A percentile compares a stretch with the other conserved stretches of the same genome.
Conservation (phyloP, 37 sponge, comb jelly and placozoan genomes). For the Lycopodina hypogea region DNA sequence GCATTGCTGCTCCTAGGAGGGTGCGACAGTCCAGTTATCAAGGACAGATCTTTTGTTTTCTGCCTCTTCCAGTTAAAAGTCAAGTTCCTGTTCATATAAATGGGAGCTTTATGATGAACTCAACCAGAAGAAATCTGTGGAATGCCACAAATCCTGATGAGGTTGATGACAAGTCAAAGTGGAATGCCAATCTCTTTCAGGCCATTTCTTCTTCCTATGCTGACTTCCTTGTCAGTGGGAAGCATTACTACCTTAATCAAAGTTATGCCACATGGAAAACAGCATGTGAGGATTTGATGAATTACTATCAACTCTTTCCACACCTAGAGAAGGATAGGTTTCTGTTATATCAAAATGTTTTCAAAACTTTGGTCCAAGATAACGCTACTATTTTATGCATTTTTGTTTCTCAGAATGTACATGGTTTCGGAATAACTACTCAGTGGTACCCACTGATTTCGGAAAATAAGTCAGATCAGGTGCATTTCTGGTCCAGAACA, state of each 20-base stretch:
- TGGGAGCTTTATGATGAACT: slow-evolving; percentile 71
- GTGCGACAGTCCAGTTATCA: not conserved
- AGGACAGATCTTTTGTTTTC: slow-evolving; percentile 65
- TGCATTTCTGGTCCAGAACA: slow-evolving; percentile 10
- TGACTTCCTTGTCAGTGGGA: slow-evolving; percentile 24
- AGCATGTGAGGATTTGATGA: not conserved
- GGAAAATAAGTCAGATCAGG: slow-evolving; percentile 1
- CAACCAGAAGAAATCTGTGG: slow-evolving; percentile 61
- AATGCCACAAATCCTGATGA: slow-evolving; percentile 20
- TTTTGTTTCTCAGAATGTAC: not conserved
- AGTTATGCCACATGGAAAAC: not conserved
- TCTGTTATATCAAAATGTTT: not conserved
- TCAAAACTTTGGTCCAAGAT: not conserved
- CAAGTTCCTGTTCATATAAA: slow-evolving; percentile 68
- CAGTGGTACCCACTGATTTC: slow-evolving; percentile 10
- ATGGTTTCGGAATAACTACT: not conserved
- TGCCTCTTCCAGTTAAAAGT: slow-evolving; percentile 60
- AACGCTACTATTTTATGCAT: slow-evolving; percentile 2
- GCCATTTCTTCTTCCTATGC: slow-evolving; percentile 68
- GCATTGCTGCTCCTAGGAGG: slow-evolving; percentile 51
- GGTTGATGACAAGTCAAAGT: slow-evolving; percentile 25
- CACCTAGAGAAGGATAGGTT: not conserved
- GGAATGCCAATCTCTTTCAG: slow-evolving; percentile 59
- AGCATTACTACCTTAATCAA: not conserved
- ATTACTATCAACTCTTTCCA: slow-evolving; percentile 53